Base-by-base conservation (phyloP, 2,113 vertebrate species). In the Geococcyx californianus region DNA sequence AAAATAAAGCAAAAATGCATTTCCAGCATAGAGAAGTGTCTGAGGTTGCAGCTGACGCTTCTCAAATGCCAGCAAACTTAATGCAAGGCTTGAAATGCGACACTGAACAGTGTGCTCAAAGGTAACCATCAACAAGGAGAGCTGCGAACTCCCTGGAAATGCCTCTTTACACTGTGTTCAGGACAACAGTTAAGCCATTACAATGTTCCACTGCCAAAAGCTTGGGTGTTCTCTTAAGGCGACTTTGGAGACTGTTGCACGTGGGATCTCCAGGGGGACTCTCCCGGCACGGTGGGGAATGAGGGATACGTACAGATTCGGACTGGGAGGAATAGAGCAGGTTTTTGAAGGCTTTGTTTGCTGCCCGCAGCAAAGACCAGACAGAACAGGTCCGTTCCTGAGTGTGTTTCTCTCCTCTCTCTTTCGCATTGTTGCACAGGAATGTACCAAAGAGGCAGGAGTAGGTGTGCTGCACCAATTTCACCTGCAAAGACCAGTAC, bases 391-490 rank as follows among this genome's bases (percentile, higher is more conserved):
- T 99, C 89, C 99, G 98, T 96, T 99, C 99, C 97, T 99, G 99
- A 88, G 99, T 98, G 51, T 99, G 98, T 44, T 98, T 98, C 72
- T 99, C 99, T 84, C 99, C 99, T 90, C 99, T 97, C 97, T 99
- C 99, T 95, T 99, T 99, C 60, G 98, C 98, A 11, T 99, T 99
- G 98, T 99, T 99, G 96, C 99, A 99, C 98, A 99, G 98, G 98
- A 99, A 99, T 97, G 99, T 99, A 95, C 99, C 99, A 89, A 99
- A 99, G 93, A 99, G 98, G 97, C 99, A 99, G 84, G 99, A 99
- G 97, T 99, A 99, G 88, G 99, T 99, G 96, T 99, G 99, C 98
- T 99, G 99, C 93, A 99, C 99, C 97, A 99, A 97, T 95, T 99
- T 99, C 92, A 99, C 99, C 99, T 99, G 93, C 23, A 86, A 51